phyloP scores from a whole-genome alignment of 1,140 invertebrate species.

The Tribolium madens region DNA sequence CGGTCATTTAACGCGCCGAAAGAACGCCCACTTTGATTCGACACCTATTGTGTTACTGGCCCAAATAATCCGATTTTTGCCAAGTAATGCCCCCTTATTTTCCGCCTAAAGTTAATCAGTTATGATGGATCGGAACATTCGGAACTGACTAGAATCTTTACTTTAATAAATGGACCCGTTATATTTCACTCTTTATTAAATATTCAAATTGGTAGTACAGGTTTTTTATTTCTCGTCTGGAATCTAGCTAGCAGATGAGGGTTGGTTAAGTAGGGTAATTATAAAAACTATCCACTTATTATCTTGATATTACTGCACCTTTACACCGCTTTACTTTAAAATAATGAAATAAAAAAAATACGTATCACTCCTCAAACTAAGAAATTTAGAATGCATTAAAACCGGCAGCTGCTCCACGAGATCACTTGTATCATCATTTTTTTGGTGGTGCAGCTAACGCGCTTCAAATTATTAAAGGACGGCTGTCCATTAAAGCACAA shows the following conservation, averaged over 20 bases:
- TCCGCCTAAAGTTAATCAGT: neutral
- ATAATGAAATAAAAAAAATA: constrained; percentile 32
- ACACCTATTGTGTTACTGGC: constrained; percentile 50
- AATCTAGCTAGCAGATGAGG: constrained; percentile 43
- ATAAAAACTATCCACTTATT: constrained; percentile 46
- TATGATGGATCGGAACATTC: constrained; percentile 11
- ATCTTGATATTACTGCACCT: constrained; percentile 47
- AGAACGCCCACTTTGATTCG: constrained; percentile 54
- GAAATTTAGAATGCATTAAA: constrained; percentile 46
- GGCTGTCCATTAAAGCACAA: constrained; percentile 30
- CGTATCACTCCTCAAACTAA: constrained; percentile 36
- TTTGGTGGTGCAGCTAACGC: constrained; percentile 10
- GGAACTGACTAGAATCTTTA: constrained; percentile 36
- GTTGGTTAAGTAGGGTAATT: constrained; percentile 45
- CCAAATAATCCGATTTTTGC: constrained; percentile 4
- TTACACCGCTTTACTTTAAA: constrained; percentile 38
- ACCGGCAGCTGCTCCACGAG: constrained; percentile 33
- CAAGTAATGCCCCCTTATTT: neutral
- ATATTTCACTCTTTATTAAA: constrained; percentile 47
- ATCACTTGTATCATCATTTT: constrained; percentile 35
- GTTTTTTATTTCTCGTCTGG: constrained; percentile 6
- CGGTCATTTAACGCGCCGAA: constrained; percentile 48
- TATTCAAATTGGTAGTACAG: constrained; percentile 40
- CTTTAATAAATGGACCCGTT: constrained; percentile 15
- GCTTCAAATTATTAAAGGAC: constrained; percentile 36